phyloP scores from a whole-genome alignment of 1,140 invertebrate species.

The Akabosia matsudoensis region DNA sequence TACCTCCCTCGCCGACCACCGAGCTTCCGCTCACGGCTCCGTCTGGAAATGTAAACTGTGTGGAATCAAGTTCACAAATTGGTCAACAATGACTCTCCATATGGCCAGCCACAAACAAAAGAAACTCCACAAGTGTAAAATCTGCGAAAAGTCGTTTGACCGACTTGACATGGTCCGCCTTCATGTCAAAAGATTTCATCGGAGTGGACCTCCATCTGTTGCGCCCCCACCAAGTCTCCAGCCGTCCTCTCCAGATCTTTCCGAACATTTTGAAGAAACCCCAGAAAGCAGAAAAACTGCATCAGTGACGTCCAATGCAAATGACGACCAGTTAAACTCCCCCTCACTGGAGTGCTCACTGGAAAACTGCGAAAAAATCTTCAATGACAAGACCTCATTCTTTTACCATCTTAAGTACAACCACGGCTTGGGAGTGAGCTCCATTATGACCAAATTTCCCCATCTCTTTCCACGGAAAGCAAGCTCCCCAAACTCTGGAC shows the following conservation, averaged over 20 bases:
- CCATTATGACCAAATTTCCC: background rate
- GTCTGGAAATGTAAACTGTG: conserved; percentile 8
- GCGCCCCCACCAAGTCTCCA: background rate
- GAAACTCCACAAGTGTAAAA: background rate
- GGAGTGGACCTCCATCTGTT: background rate
- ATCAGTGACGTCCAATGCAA: background rate
- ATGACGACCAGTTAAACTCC: background rate
- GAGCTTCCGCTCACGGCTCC: background rate
- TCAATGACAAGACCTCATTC: background rate
- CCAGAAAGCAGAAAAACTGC: background rate
- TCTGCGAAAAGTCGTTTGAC: background rate
- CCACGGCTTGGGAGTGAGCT: background rate
- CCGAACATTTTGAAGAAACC: background rate
- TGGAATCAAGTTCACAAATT: background rate
- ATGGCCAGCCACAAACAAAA: background rate
- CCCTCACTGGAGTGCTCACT: background rate
- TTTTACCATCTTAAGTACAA: background rate
- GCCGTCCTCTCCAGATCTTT: no score
- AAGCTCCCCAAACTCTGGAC: background rate
- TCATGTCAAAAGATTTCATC: background rate
- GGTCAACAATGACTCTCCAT: background rate
- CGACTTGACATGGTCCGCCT: background rate
- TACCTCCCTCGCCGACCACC: background rate
- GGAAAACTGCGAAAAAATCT: background rate
- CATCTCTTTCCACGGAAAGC: background rate